Percentiles rank a stretch among this genome's conserved stretches.
Conservation (phyloP, 2,113 vertebrate genomes). For the Eulacestoma nigropectus region DNA sequence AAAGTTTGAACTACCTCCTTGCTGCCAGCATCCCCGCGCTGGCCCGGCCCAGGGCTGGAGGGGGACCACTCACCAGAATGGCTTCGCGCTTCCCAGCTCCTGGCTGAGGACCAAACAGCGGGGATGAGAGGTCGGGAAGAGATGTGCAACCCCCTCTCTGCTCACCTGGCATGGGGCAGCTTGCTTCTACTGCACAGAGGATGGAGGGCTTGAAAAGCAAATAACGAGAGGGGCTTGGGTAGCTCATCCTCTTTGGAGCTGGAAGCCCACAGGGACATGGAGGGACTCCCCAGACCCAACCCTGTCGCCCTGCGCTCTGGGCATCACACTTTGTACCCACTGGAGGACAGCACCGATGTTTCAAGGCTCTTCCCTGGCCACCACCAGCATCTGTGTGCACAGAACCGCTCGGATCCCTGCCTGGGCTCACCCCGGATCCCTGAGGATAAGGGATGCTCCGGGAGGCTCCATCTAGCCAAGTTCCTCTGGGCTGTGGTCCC, state of each 20-base stretch:
- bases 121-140: neutral
- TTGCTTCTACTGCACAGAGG: too few relatives aligned
- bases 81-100: neutral
- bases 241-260: neutral
- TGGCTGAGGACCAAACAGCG: accelerated
- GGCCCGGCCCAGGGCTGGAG: neutral
- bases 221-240: accelerated
- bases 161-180: neutral
- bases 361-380: neutral
- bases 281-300: too few relatives aligned
- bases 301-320: accelerated
- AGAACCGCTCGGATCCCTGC: neutral
- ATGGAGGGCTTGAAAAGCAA: neutral
- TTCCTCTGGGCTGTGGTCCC: neutral
- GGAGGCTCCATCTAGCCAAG: neutral
- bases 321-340: neutral
- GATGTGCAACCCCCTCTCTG: neutral
- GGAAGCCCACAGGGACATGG: accelerated
- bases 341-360: accelerated
- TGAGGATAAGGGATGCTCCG: neutral
- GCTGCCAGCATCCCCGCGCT: neutral
- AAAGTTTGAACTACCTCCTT: constrained; percentile 27
- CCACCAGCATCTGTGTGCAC: accelerated
- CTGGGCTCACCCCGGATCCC: neutral
- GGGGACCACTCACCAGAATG: neutral